phyloP scores from a whole-genome alignment of 37 sponge, comb jelly and placozoan genomes.

The Hormiphora californensis region DNA sequence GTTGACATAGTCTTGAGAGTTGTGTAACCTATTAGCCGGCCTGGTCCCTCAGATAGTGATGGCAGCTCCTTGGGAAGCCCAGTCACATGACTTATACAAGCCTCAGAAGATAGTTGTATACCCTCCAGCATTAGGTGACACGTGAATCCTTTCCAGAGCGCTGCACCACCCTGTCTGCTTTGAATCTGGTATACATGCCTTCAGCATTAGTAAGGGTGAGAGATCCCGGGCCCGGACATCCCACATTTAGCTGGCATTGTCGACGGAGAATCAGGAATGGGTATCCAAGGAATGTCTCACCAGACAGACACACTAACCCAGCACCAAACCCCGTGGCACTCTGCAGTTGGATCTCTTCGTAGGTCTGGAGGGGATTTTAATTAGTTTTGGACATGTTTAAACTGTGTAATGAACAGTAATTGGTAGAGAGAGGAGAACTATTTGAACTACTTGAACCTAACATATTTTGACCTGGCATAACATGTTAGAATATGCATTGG shows the following conservation, averaged over 20 bases:
- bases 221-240: background rate
- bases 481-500: too few species aligned
- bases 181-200: constrained; percentile 28
- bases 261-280: constrained; percentile 4
- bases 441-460: too few species aligned
- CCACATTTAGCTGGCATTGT: constrained; percentile 48
- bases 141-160: constrained; percentile 30
- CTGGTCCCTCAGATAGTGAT: background rate
- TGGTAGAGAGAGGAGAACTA: too few species aligned
- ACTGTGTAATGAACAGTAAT: too few species aligned
- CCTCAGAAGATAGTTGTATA: background rate
- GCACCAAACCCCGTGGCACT: constrained; percentile 49
- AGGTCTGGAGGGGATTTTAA: too few species aligned
- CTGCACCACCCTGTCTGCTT: background rate
- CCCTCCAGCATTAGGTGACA: constrained; percentile 41
- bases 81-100: constrained; percentile 16
- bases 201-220: constrained; percentile 6
- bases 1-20: background rate
- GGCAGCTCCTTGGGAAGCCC: constrained; percentile 16
- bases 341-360: background rate
- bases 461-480: too few species aligned
- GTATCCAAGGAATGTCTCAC: constrained; percentile 5
- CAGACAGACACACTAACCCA: constrained; percentile 9
- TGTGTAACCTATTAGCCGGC: background rate
- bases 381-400: too few species aligned